Evolutionary conservation across 30 jellyfish, hydroid and myxozoan genomes (phyloP), one percentile per base, ranked within the genome.

Genomic region (Aurelia sp.): DNA sequence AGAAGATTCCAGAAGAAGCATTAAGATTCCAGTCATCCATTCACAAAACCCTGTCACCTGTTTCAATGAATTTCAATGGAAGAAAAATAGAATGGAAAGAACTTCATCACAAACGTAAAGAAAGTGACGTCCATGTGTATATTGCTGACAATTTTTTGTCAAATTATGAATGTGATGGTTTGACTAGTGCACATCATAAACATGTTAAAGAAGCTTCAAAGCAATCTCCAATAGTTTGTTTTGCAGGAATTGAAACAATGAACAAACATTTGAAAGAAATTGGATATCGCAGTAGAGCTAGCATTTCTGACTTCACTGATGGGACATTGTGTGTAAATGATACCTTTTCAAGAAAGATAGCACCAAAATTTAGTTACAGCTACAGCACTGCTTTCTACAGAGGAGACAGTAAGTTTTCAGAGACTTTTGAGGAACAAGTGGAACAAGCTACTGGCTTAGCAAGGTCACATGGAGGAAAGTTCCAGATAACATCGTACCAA

Each of bases 321-420:
- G 96, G 94, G 3, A 91, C 98, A 10, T 13, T 48, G n/a, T 91
- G 98, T 74, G 82, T 91, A 1, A 91, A 91, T 81, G 96, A 78
- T 19, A 78, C 90, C 21, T 71, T 91, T 65, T 91, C 98, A 15
- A 41, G 31, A 31, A 2, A 55, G 55, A 35, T 91, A 19, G 75
- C 86, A n/a, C 81, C 85, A 18, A 73, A 73, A 35, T 74, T 91
- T 50, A 66, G 62, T 33, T 91, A 48, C 76, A 91, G 98, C 60
- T 84, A 48, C 75, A 91, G 98, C 60, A 91, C 98, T 11, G 98
- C 96, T 27, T 91, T 91, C 75, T 91, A 91, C 75, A 87, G 91
- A 31, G 94, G 91, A 33, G 98, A 91, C 30, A 91, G 96, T 62
- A 86, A 86, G 55, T 91, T 91, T 80, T 70, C 98, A 15, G n/a